phyloP scores from a whole-genome alignment of 2,113 vertebrate genomes.

The Tenrec ecaudatus region DNA sequence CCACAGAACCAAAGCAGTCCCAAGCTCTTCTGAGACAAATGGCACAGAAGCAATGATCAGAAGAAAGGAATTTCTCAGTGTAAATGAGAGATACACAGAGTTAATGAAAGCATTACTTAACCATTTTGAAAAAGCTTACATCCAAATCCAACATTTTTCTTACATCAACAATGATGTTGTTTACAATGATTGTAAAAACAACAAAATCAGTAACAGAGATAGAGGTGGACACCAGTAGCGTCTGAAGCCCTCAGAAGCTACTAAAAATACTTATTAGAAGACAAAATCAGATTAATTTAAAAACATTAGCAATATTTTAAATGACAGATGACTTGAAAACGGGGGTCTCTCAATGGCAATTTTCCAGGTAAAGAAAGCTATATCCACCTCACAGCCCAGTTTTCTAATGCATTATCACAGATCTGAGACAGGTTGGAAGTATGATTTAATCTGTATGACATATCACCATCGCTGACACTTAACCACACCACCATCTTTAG shows the following conservation, averaged over 20 bases:
- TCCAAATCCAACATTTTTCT: conserved; percentile 56
- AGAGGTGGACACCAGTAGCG: neutral
- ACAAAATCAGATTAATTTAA: conserved; percentile 15
- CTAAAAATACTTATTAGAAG: conserved; percentile 41
- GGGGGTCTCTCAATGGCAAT: conserved; percentile 29
- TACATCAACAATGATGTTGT: no score
- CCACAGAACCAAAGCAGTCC: conserved; percentile 51
- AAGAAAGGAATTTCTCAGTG: conserved; percentile 43
- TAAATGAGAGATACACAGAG: conserved; percentile 35
- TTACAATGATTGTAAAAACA: neutral
- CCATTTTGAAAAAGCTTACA: conserved; percentile 45
- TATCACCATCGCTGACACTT: conserved; percentile 38
- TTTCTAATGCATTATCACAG: conserved; percentile 59
- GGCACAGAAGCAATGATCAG: neutral
- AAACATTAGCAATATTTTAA: conserved; percentile 56
- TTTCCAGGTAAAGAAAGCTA: conserved; percentile 57
- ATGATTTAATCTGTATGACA: conserved; percentile 46
- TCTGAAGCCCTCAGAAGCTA: conserved; percentile 57
- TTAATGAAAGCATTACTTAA: conserved; percentile 55
- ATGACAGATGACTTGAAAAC: conserved; percentile 51
- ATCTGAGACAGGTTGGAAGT: conserved; percentile 56
- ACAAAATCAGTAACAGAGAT: conserved; percentile 42
- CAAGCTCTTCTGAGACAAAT: conserved; percentile 51
- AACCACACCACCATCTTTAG: conserved; percentile 62
- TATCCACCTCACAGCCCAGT: conserved; percentile 3